Evolutionary conservation across 2,797 vertebrate genomes (phyloP).

Genomic region (Momotus momota): DNA sequence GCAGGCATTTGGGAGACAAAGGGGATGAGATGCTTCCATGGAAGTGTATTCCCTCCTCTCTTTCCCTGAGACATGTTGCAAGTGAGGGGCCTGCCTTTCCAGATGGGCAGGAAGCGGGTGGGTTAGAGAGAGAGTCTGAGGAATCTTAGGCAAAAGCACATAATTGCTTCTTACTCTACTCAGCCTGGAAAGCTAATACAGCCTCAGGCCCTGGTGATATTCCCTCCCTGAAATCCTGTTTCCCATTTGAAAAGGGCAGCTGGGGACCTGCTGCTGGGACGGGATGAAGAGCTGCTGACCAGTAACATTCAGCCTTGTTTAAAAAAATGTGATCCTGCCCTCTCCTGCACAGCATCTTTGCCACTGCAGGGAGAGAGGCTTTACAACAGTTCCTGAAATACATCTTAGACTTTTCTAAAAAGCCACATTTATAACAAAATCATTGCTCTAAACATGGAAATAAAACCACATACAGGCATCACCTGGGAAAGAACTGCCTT

Average conservation of each 20-base stretch:
- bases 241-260: neutral
- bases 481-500: neutral
- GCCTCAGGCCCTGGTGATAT: neutral
- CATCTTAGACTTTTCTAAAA: neutral
- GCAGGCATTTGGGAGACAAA: conserved; percentile 3
- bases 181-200: neutral
- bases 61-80: neutral
- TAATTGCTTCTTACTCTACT: neutral
- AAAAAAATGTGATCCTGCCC: neutral
- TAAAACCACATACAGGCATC: neutral
- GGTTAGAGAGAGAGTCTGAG: neutral
- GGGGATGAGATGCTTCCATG: neutral
- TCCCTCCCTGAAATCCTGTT: rapidly evolving
- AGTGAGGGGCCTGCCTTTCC: neutral
- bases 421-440: neutral
- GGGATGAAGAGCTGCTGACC: neutral
- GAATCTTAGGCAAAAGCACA: neutral
- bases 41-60: neutral
- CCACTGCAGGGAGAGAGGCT: neutral
- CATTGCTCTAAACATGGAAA: neutral
- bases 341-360: neutral
- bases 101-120: neutral
- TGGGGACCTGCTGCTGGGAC: neutral
- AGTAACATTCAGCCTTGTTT: neutral
- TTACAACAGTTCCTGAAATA: neutral